Conservation (phyloP, 2,113 vertebrate species). For the Caranx melampygus region DNA sequence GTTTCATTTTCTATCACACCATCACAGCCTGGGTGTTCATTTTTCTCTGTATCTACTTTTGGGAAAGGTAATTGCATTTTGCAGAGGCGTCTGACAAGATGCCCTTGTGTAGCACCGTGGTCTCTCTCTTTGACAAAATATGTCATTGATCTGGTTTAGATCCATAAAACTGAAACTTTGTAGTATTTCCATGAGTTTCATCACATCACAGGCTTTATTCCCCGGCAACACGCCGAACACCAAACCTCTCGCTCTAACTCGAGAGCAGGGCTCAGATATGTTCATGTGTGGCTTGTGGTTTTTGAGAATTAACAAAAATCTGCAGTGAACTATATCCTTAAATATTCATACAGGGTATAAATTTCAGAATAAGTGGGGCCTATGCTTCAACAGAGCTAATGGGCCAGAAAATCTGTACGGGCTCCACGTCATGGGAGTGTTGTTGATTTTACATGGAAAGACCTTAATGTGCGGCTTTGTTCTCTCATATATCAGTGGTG, state of each 20-base stretch:
- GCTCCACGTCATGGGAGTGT: conserved; percentile 36
- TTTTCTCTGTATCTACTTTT: neutral
- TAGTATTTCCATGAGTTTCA: conserved; percentile 56
- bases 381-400: conserved; percentile 41
- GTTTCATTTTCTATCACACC: neutral
- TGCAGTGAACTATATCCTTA: conserved; percentile 32
- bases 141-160: conserved; percentile 14
- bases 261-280: conserved; percentile 15
- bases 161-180: conserved; percentile 10
- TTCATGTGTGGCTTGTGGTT: conserved; percentile 20
- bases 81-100: neutral
- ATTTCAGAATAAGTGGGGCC: conserved; percentile 43
- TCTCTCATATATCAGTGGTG: conserved; percentile 62
- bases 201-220: conserved; percentile 58
- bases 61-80: conserved; percentile 1
- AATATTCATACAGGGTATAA: conserved; percentile 58
- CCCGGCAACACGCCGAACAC: neutral
- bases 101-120: neutral
- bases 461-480: conserved; percentile 66
- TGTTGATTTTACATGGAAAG: conserved; percentile 55
- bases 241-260: neutral
- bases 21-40: neutral
- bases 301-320: conserved; percentile 50
- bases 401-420: conserved; percentile 63
- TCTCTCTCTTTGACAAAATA: conserved; percentile 1